These are phyloP conservation scores for Carassius gibelio DNA, from an alignment of 2,113 vertebrate genomes.

Conservation along the genomic window DNA sequence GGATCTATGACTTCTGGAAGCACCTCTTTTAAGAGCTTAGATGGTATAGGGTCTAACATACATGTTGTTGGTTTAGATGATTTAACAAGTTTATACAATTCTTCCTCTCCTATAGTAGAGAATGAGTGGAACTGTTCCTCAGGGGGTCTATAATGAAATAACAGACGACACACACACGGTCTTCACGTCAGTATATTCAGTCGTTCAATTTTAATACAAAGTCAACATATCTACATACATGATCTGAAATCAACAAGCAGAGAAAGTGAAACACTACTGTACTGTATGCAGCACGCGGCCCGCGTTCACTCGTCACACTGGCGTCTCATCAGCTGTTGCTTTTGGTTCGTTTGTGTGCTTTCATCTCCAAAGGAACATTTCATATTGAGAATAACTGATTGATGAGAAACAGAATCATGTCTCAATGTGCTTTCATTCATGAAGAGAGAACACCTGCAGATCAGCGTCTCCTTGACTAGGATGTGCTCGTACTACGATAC, in stretches of 20 bases:
- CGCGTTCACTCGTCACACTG: slow-evolving; percentile 13
- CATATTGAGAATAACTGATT: background rate
- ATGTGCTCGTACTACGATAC: background rate
- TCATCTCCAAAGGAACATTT: background rate
- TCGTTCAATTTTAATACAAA: slow-evolving; percentile 61
- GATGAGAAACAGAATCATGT: background rate
- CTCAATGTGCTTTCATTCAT: background rate
- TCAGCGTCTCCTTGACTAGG: background rate
- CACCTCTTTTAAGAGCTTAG: no score
- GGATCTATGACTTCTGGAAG: no score
- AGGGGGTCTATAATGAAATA: background rate
- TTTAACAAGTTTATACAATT: no score
- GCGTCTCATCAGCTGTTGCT: no score
- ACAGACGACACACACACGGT: background rate
- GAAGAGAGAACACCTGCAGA: background rate
- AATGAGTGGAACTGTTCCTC: no score
- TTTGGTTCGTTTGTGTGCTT: background rate
- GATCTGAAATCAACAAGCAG: slow-evolving; percentile 54
- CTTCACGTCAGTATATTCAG: slow-evolving; percentile 42
- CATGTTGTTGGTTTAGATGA: no score
- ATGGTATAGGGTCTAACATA: no score
- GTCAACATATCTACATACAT: slow-evolving; percentile 62
- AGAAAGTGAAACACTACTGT: slow-evolving; percentile 52
- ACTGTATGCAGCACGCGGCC: slow-evolving; percentile 14
- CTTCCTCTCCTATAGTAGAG: no score